Base-by-base conservation (phyloP, 2,113 vertebrate species). In the Azemiops feae region DNA sequence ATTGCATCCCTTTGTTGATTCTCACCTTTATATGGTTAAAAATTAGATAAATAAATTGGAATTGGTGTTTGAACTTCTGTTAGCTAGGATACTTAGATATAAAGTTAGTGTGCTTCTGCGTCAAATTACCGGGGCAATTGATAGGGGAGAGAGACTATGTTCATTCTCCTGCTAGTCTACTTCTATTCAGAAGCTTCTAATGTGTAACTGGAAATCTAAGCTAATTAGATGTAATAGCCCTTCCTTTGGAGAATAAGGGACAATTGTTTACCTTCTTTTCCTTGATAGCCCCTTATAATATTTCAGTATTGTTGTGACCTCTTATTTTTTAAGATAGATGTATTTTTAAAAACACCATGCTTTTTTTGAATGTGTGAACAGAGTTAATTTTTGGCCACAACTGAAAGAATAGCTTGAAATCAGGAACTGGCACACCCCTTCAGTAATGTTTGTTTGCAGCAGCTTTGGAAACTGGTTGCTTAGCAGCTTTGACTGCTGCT, bases 381-480 rank as follows among this genome's bases (percentile, higher is more conserved):
- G 74, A 81, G 74, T 34, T 81, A 81, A 81, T 81, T 81, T 25
- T 22, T 50, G 8, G 47, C 45, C 81, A 4, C 47, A 54, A 34
- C 53, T 60, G 43, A 58, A 86, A 22, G 4, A 23, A 64, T 43
- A 53, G 9, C 47, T 18, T 52, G 81, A 54, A 55, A 64, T 11
- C 8, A 86, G 81, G 86, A 43, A 87, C 25, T 39, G 55, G 55
- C 45, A 45, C 5, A 6, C 14, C 34, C 50, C 1, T 34, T 88
- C 45, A 22, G 74, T 64, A 60, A 52, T 87, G 50, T 90, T 90
- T 94, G 93, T 90, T 92, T 90, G 57, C 39, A n/a, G 34, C 22
- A 45, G 74, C 88, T 74, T 64, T 16, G 81, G 81, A n/a, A 92
- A 89, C 53, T 39, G 12, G 91, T 90, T 92, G 81, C 91, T 87